Conservation (phyloP, 2,113 vertebrate species). For the Paratilapia polleni region DNA sequence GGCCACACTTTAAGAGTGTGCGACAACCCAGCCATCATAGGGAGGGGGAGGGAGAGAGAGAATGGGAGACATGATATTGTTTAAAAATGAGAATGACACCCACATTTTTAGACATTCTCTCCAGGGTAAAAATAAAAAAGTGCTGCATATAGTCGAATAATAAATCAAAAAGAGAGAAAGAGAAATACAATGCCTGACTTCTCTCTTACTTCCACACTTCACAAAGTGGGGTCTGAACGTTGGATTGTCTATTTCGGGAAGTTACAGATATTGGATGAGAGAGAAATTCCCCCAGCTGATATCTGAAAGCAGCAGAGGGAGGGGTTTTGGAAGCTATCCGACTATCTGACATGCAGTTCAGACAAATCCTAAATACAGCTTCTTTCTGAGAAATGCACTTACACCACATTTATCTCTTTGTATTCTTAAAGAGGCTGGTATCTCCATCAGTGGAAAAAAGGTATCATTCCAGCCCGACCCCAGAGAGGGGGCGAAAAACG, state of each 20-base stretch:
- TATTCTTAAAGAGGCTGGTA: slow-evolving; percentile 46
- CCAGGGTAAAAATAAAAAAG: neutral
- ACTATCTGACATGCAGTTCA: neutral
- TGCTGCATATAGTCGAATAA: neutral
- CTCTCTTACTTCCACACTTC: neutral
- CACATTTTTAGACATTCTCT: neutral
- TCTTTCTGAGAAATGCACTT: neutral
- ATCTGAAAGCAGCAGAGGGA: neutral
- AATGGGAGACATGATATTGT: neutral
- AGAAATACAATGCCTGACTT: neutral
- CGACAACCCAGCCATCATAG: neutral
- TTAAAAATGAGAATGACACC: neutral
- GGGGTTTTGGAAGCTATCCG: neutral
- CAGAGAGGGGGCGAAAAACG: slow-evolving; percentile 37
- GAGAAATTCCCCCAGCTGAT: neutral
- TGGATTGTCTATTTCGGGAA: neutral
- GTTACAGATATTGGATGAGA: neutral
- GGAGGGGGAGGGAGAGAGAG: neutral
- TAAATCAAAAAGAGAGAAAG: neutral
- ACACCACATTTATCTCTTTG: neutral
- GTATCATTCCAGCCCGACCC: slow-evolving; percentile 29
- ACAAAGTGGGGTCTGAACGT: neutral
- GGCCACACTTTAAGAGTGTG: neutral
- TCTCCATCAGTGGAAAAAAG: slow-evolving; percentile 59
- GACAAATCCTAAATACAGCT: neutral